Evolutionary conservation across 2,888 invertebrate species (phyloP).

Genomic region (Tuta absoluta): DNA sequence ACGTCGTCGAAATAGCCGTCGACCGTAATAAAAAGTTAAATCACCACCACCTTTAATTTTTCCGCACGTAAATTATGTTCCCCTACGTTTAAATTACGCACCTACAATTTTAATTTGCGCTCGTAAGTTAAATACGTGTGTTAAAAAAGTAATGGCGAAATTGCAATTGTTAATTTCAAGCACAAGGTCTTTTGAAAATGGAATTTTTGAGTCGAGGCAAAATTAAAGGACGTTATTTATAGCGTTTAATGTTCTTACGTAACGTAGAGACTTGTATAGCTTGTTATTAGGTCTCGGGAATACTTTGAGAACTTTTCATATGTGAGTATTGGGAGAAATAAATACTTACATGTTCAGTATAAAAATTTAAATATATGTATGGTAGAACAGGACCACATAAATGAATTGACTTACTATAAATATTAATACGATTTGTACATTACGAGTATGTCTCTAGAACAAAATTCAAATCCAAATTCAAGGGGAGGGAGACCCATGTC

Average conservation of each 20-base stretch:
- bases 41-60: conserved; percentile 60
- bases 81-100: conserved; percentile 50
- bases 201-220: conserved; percentile 8
- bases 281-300: too few species aligned
- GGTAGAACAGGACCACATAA: too few species aligned
- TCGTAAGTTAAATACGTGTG: conserved; percentile 28
- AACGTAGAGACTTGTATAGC: not conserved
- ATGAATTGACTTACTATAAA: too few species aligned
- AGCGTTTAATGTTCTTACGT: not conserved
- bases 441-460: too few species aligned
- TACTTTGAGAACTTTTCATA: too few species aligned
- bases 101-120: conserved; percentile 52
- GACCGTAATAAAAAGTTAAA: conserved; percentile 63
- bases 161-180: conserved; percentile 20
- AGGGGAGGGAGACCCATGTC: too few species aligned
- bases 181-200: conserved; percentile 8
- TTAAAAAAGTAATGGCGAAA: conserved; percentile 24
- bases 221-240: conserved; percentile 10
- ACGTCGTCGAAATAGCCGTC: conserved; percentile 55
- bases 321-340: too few species aligned
- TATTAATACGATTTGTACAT: too few species aligned
- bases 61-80: conserved; percentile 52
- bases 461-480: too few species aligned
- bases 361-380: too few species aligned
- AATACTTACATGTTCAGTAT: too few species aligned